Conservation (phyloP, 1,140 invertebrate species). For the Acarapis woodi region DNA sequence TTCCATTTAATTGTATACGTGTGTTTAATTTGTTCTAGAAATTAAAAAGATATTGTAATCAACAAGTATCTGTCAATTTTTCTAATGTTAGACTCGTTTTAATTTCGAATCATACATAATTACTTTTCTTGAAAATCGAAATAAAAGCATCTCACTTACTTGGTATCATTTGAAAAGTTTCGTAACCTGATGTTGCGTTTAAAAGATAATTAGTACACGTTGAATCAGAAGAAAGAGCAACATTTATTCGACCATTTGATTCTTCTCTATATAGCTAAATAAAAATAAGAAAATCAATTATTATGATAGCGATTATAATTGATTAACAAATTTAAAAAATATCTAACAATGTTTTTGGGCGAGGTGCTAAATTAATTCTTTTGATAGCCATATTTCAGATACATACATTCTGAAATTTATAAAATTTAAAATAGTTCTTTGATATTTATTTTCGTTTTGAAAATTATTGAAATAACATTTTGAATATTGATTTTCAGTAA, state of each 20-base stretch:
- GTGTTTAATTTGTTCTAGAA: neutral
- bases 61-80: neutral
- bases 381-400: no score
- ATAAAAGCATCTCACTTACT: conserved; percentile 9
- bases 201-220: conserved; percentile 28
- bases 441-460: no score
- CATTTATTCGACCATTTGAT: conserved; percentile 23
- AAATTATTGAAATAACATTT: no score
- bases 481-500: no score
- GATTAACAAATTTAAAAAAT: neutral
- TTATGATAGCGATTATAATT: conserved; percentile 2
- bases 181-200: conserved; percentile 27
- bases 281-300: conserved; percentile 14
- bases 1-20: no score
- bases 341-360: no score
- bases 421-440: no score
- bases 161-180: conserved; percentile 25
- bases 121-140: neutral
- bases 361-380: neutral
- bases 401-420: no score
- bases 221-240: conserved; percentile 35
- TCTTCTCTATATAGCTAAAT: conserved; percentile 28
- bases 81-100: no score
- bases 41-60: neutral
- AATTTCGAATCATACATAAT: neutral